Conservation (phyloP, 2,888 invertebrate genomes). For the Syrista parreyssii region DNA sequence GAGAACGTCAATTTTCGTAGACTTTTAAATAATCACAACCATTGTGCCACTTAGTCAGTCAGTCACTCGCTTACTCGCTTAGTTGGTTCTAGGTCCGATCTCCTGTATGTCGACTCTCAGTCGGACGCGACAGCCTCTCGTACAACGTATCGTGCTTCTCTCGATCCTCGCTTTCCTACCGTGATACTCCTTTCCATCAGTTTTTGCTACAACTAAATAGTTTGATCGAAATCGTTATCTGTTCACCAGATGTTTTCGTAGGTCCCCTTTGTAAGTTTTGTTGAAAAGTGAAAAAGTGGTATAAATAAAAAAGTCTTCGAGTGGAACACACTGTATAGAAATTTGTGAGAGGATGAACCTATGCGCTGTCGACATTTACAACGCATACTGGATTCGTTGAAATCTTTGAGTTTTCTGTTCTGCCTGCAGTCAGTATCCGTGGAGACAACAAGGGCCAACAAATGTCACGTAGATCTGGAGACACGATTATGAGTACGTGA, state of each 20-base stretch:
- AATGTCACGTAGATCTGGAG: background rate
- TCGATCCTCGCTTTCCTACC: background rate
- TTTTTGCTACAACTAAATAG: background rate
- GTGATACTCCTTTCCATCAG: background rate
- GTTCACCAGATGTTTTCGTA: no score
- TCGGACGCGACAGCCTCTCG: constrained; percentile 1
- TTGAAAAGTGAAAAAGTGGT: background rate
- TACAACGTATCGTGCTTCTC: background rate
- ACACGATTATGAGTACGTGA: background rate
- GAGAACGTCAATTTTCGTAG: background rate
- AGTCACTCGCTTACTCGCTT: constrained; percentile 25
- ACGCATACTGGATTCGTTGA: background rate
- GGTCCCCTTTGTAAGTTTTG: no score
- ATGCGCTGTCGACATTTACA: background rate
- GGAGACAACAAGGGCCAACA: background rate
- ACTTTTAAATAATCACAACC: constrained; percentile 2
- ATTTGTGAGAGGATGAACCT: background rate
- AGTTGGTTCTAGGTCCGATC: constrained; percentile 15
- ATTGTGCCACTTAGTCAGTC: constrained; percentile 31
- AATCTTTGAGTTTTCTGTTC: background rate
- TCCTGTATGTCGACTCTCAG: constrained; percentile 3
- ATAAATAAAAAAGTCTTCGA: background rate
- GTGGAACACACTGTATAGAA: background rate
- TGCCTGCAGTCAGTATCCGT: background rate
- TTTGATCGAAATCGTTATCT: background rate